These are phyloP conservation scores for Campoletis raptor DNA, from an alignment of 2,888 invertebrate species.

Conservation along the genomic window DNA sequence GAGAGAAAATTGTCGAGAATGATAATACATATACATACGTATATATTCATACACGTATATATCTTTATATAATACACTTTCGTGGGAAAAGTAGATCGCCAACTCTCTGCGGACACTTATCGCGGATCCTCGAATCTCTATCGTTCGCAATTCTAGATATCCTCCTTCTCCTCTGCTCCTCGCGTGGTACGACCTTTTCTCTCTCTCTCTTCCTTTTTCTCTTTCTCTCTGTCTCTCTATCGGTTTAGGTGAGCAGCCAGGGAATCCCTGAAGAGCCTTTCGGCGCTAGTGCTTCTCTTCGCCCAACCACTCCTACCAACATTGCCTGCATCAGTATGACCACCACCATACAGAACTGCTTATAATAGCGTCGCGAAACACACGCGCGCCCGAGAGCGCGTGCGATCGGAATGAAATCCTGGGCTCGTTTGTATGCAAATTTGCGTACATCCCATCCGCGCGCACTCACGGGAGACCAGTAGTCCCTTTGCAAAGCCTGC, in stretches of 20 bases:
- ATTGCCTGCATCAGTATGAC: conserved; percentile 37
- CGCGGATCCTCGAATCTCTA: conserved; percentile 40
- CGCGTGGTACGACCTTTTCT: not conserved
- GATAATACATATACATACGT: conserved; percentile 8
- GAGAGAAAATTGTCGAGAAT: conserved; percentile 23
- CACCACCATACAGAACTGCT: conserved; percentile 44
- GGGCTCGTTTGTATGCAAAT: conserved; percentile 82
- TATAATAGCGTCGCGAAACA: conserved; percentile 64
- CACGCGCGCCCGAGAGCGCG: conserved; percentile 52
- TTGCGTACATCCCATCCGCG: conserved; percentile 64
- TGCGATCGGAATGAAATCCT: conserved; percentile 78
- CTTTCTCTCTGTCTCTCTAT: conserved; percentile 37
- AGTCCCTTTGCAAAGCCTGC: conserved; percentile 57
- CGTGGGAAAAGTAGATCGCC: conserved; percentile 28
- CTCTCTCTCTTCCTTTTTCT: conserved; percentile 11
- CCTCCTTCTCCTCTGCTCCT: conserved; percentile 1
- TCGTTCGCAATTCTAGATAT: conserved; percentile 41
- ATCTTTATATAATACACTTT: conserved; percentile 16
- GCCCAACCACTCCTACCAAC: conserved; percentile 13
- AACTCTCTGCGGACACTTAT: conserved; percentile 53
- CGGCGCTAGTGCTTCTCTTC: not conserved
- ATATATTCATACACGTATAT: not conserved
- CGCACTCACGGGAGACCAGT: conserved; percentile 52
- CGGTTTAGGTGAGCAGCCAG: conserved; percentile 51
- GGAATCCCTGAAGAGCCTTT: conserved; percentile 53